phyloP scores from a whole-genome alignment of 92 coral and sea anemone species.

The Porites evermanni region DNA sequence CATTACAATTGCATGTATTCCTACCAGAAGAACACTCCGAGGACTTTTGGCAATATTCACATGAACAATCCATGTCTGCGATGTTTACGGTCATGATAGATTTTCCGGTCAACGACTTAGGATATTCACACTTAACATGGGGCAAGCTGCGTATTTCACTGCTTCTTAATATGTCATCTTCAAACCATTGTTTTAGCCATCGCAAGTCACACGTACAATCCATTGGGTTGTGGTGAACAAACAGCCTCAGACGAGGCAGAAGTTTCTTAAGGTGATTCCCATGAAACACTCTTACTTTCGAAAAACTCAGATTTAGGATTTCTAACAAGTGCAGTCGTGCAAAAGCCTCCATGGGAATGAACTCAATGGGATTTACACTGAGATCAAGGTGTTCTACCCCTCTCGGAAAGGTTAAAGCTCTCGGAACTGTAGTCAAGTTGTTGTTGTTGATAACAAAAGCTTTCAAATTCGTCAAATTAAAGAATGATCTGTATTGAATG shows the following conservation, averaged over 20 bases:
- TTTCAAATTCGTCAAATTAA: constrained; percentile 22
- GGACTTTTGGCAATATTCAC: constrained; percentile 30
- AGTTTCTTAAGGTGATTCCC: constrained; percentile 44
- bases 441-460: constrained; percentile 44
- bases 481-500: constrained; percentile 41
- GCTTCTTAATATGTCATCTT: background rate
- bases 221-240: constrained; percentile 49
- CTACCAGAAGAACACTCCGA: background rate
- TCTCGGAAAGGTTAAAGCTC: background rate
- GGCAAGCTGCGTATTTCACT: background rate
- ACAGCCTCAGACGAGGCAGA: constrained; percentile 23
- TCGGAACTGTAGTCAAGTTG: constrained; percentile 35
- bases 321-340: constrained; percentile 24
- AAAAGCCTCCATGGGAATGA: constrained; percentile 56
- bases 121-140: constrained; percentile 25
- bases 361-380: constrained; percentile 50
- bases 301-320: constrained; percentile 53
- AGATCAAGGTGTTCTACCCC: constrained; percentile 52
- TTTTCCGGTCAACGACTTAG: constrained; percentile 27
- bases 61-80: constrained; percentile 20
- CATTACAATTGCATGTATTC: constrained; percentile 26
- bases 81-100: background rate
- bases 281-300: constrained; percentile 57
- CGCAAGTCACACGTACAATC: constrained; percentile 59
- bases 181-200: constrained; percentile 68